Evolutionary conservation across 2,113 vertebrate species (phyloP).

Genomic region (Edolisoma coerulescens): DNA sequence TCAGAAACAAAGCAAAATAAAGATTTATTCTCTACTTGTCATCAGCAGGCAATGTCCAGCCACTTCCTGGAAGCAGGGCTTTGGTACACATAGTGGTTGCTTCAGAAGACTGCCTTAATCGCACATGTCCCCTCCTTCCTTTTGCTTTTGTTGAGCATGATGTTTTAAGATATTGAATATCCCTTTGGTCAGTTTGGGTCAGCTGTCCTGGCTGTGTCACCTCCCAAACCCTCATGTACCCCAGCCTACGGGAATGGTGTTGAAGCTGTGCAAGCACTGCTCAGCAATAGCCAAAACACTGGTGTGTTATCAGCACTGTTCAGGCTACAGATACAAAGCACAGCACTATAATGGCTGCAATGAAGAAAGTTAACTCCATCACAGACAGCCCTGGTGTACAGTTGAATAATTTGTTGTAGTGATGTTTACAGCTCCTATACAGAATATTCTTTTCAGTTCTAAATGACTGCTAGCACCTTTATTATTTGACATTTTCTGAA

Average conservation of each 20-base stretch:
- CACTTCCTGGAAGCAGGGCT: background rate
- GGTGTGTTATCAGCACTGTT: background rate
- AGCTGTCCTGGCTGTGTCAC: background rate
- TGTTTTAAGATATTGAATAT: background rate
- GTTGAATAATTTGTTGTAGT: background rate
- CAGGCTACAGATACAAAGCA: background rate
- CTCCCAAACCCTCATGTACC: rapidly evolving
- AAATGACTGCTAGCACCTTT: background rate
- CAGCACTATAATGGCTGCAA: background rate
- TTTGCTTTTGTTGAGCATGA: background rate
- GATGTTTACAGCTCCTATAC: background rate
- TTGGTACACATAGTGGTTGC: background rate
- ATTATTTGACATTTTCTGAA: background rate
- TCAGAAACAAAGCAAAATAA: background rate
- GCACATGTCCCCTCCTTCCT: background rate
- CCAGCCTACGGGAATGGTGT: background rate
- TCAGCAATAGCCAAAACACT: background rate
- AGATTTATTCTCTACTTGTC: background rate
- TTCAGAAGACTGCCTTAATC: background rate
- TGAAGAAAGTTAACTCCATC: background rate
- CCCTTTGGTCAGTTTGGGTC: background rate
- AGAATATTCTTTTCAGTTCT: background rate
- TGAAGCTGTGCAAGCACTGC: background rate
- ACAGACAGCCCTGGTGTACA: background rate
- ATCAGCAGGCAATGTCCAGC: background rate